phyloP scores from a whole-genome alignment of 2,797 vertebrate genomes.

The Hafferia zeledoni region DNA sequence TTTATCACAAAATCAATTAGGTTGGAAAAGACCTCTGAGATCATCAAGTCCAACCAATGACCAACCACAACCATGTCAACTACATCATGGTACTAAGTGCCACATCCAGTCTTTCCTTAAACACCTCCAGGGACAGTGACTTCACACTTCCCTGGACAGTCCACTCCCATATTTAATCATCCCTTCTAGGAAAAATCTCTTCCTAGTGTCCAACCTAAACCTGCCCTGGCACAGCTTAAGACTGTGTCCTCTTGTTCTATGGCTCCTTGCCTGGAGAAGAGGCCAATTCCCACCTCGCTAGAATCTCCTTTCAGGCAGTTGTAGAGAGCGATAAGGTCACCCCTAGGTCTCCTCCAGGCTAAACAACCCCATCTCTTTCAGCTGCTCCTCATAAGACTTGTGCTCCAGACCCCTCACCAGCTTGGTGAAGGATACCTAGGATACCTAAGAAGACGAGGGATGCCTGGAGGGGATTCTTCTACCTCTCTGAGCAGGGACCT shows the following conservation, averaged over 20 bases:
- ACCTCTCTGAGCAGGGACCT: not conserved
- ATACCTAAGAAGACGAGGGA: not conserved
- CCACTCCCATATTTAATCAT: not conserved
- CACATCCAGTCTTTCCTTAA: not conserved
- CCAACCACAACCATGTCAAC: not conserved
- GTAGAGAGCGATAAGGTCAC: not conserved
- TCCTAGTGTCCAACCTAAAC: not conserved
- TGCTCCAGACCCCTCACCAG: not conserved
- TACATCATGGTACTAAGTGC: not conserved
- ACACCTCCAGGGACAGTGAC: not conserved
- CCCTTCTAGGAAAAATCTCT: not conserved
- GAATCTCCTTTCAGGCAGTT: not conserved
- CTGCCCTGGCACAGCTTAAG: not conserved
- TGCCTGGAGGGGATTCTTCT: not conserved
- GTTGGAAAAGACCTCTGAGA: not conserved
- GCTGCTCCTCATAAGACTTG: not conserved
- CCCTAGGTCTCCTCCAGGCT: not conserved
- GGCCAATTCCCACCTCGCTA: not conserved
- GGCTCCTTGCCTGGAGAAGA: not conserved
- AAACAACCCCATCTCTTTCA: not conserved
- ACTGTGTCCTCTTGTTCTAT: not conserved
- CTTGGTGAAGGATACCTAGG: not conserved
- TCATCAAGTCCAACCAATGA: not conserved
- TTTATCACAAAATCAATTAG: not conserved
- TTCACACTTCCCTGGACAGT: not conserved